These are phyloP conservation scores for Harpegnathos saltator DNA, from an alignment of 1,140 invertebrate genomes.

Conservation along the genomic window DNA sequence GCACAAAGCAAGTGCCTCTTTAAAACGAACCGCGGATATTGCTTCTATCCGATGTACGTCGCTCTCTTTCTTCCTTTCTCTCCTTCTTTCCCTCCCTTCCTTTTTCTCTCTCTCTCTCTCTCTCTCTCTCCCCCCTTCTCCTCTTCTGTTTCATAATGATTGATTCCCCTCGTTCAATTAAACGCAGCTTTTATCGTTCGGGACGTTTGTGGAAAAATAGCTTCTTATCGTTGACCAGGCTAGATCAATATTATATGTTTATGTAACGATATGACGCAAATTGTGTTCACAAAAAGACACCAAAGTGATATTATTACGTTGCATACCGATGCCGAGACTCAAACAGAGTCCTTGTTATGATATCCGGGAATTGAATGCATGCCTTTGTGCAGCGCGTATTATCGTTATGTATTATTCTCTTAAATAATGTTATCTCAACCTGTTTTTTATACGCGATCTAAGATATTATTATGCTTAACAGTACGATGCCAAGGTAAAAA, in stretches of 20 bases:
- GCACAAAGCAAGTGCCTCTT: conserved; percentile 21
- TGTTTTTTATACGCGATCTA: neutral
- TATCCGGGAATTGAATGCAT: conserved; percentile 21
- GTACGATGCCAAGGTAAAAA: neutral
- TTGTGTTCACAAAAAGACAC: conserved; percentile 8
- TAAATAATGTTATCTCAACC: conserved; percentile 12
- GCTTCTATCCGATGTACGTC: neutral
- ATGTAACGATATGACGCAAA: conserved; percentile 27
- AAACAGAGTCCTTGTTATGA: conserved; percentile 15
- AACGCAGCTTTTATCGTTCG: neutral
- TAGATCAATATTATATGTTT: conserved; percentile 22
- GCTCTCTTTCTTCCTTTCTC: neutral
- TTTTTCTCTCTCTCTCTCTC: neutral
- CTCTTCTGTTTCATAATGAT: conserved; percentile 1
- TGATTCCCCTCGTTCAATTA: conserved; percentile 7
- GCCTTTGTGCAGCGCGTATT: neutral
- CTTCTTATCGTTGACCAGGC: conserved; percentile 13
- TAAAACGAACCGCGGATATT: conserved; percentile 26
- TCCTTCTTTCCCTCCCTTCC: neutral
- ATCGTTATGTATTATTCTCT: conserved; percentile 5
- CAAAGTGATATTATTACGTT: conserved; percentile 6
- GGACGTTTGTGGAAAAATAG: conserved; percentile 21
- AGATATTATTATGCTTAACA: conserved; percentile 1
- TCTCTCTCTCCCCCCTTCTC: too few species aligned
- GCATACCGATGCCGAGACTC: neutral